Evolutionary conservation across 2,888 invertebrate species (phyloP).

Genomic region (Fragum fragum): DNA sequence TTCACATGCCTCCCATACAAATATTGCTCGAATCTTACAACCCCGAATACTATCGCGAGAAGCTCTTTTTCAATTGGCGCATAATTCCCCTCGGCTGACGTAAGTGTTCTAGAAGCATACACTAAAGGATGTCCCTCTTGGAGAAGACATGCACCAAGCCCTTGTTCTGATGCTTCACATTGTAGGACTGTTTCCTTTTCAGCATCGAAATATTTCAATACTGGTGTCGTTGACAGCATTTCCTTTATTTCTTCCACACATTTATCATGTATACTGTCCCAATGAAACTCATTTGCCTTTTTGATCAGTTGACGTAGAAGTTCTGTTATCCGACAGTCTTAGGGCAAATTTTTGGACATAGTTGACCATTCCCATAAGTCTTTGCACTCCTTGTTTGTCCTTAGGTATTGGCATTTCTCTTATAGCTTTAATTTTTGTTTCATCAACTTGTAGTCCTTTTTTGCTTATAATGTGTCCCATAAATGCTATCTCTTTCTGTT

Average conservation of each 20-base stretch:
- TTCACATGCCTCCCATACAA: too few species aligned
- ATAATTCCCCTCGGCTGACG: conserved; percentile 50
- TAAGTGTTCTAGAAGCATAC: conserved; percentile 65
- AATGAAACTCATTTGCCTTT: conserved; percentile 31
- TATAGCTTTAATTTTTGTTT: conserved; percentile 37
- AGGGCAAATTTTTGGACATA: too few species aligned
- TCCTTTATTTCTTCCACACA: too few species aligned
- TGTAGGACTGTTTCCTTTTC: not conserved
- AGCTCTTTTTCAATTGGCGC: conserved; percentile 41
- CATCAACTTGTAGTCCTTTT: conserved; percentile 29
- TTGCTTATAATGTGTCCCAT: conserved; percentile 26
- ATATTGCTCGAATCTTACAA: not conserved
- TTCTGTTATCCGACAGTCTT: conserved; percentile 1
- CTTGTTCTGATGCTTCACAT: conserved; percentile 48
- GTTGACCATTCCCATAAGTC: conserved; percentile 35
- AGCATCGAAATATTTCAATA: too few species aligned
- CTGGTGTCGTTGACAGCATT: too few species aligned
- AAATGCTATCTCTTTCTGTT: conserved; percentile 26
- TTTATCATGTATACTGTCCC: conserved; percentile 44
- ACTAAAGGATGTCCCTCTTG: conserved; percentile 66
- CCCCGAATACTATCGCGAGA: conserved; percentile 36
- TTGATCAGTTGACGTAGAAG: conserved; percentile 37
- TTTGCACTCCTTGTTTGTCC: conserved; percentile 16
- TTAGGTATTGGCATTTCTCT: conserved; percentile 27
- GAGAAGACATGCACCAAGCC: too few species aligned